Base-by-base conservation (phyloP, 2,888 invertebrate genomes). In the Taphrorychus bicolor region DNA sequence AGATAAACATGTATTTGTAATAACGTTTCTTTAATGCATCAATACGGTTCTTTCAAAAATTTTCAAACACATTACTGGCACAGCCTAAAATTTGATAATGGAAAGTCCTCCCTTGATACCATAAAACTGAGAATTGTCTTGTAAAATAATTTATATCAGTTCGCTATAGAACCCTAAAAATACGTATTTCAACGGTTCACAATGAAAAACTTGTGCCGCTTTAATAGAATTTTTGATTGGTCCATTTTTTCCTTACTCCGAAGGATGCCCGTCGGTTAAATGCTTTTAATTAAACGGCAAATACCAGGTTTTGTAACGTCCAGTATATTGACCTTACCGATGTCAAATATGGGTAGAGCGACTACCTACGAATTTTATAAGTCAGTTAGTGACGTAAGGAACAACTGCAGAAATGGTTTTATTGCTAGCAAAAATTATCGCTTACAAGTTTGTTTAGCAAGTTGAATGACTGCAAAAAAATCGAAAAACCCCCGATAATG, bases 291-390 rank as follows among this genome's bases (percentile, higher is more conserved):
- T 69, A 59, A 45, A 69, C 18, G 65, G 54, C 56, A 54, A 59
- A 40, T 67, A 42, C 53, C 54, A 57, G 42, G 18, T 64, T 69
- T 56, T 60, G 24, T 54, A 49, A 41, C 56, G 57, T 57, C 56
- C 57, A 41, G 70, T 63, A 59, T 68, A 70, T 70, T 68, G 65
- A 70, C 70, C 68, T 70, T 61, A 68, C 45, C 17, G 24, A 18
- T 66, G 53, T 57, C 70, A 70, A 59, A 65, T 68, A 70, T 68
- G 70, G 70, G 18, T 56, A 65, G 56, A 62, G 32, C 68, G 2
- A 65, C 70, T 65, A 22, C 70, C 70, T 61, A 70, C 70, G 67
- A 42, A 51, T 51, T 63, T 52, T n/a, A 40, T 18, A 23, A 49
- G 57, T 41, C 22, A 60, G 21, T 41, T 32, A 62, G 9, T 59